These are phyloP conservation scores for Notodonta ziczac DNA, from an alignment of 2,888 invertebrate species.

Conservation along the genomic window DNA sequence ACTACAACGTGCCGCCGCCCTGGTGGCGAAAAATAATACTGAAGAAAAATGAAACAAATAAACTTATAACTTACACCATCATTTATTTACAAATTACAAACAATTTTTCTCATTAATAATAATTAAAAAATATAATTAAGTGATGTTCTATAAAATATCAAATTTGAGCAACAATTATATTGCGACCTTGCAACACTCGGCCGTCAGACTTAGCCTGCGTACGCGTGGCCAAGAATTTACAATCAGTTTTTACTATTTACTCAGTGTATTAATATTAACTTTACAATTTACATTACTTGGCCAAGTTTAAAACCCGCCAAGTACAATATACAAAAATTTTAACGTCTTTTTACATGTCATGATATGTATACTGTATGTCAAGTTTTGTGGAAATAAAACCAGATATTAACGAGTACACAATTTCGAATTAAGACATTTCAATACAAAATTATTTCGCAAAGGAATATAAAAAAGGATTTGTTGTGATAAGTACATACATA, in stretches of 20 bases:
- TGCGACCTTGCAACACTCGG: conserved; percentile 7
- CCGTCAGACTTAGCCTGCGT: background rate
- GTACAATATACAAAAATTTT: background rate
- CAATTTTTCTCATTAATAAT: conserved; percentile 51
- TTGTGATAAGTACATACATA: background rate
- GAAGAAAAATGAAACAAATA: conserved; percentile 28
- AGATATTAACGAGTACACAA: background rate
- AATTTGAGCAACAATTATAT: conserved; percentile 56
- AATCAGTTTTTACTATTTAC: background rate
- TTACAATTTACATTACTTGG: conserved; percentile 7
- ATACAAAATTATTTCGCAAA: background rate
- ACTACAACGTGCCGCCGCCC: too few relatives aligned
- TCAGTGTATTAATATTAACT: background rate
- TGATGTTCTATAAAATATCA: conserved; percentile 43
- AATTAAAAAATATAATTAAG: conserved; percentile 51
- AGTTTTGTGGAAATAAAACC: background rate
- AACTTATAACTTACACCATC: conserved; percentile 73
- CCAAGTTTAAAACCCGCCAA: conserved; percentile 7
- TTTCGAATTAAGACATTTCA: background rate
- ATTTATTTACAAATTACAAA: conserved; percentile 71
- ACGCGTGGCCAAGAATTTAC: conserved; percentile 2
- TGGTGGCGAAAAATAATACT: background rate
- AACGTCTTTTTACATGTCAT: background rate
- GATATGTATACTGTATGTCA: background rate
- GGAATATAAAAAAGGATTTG: background rate